Conservation (phyloP, 2,888 invertebrate species). For the Eupelmus urozonus region DNA sequence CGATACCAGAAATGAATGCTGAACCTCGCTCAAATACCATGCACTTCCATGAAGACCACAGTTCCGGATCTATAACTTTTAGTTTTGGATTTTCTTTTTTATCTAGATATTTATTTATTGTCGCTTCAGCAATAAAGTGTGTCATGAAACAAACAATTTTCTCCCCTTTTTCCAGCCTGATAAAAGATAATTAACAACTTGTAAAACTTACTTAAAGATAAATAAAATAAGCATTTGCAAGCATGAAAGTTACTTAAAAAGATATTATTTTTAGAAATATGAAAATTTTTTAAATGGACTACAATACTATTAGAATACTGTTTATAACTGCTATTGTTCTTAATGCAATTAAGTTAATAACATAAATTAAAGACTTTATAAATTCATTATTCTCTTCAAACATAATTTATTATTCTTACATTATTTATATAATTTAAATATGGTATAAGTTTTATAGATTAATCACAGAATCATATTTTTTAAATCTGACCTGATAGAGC, state of each 20-base stretch:
- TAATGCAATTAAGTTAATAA: neutral
- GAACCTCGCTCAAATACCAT: conserved; percentile 35
- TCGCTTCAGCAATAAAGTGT: neutral
- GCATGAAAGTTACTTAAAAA: too few relatives aligned
- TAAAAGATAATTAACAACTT: neutral
- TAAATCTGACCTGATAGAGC: neutral
- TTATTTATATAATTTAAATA: neutral
- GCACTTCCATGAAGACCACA: conserved; percentile 24
- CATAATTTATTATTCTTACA: neutral
- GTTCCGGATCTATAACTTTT: neutral
- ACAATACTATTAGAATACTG: neutral
- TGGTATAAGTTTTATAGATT: too few relatives aligned
- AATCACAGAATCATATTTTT: too few relatives aligned
- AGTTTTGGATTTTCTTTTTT: conserved; percentile 8
- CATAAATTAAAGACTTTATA: neutral
- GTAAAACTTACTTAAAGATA: too few relatives aligned
- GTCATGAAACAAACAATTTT: conserved; percentile 31
- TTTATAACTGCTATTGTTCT: too few relatives aligned
- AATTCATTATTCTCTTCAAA: neutral
- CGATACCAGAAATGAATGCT: neutral
- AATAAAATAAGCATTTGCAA: too few relatives aligned
- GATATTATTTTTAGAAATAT: neutral
- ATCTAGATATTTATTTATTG: neutral
- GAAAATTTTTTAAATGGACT: neutral
- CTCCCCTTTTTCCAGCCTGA: conserved; percentile 11